phyloP scores from a whole-genome alignment of 2,113 vertebrate genomes.

The Mirza zaza region DNA sequence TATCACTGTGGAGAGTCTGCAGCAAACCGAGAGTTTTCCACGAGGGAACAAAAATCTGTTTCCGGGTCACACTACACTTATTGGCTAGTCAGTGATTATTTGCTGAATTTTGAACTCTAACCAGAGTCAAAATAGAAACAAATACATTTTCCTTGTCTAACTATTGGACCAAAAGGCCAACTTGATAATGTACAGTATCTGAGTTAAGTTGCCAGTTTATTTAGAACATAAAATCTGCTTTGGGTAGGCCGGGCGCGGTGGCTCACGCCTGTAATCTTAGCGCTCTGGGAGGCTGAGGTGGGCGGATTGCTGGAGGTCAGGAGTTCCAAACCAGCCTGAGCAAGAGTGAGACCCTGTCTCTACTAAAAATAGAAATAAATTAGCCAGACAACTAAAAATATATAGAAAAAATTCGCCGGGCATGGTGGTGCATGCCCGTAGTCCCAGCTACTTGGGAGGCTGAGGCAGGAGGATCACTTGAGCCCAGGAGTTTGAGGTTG shows the following conservation, averaged over 20 bases:
- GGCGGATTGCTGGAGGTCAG: too few relatives aligned
- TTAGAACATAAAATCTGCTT: neutral
- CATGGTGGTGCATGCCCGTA: too few relatives aligned
- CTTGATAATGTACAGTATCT: neutral
- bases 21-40: neutral
- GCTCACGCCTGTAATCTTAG: too few relatives aligned
- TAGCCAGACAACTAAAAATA: too few relatives aligned
- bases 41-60: neutral
- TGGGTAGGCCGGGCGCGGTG: neutral
- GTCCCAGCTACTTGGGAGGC: too few relatives aligned
- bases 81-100: neutral
- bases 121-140: neutral
- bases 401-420: too few relatives aligned
- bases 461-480: too few relatives aligned
- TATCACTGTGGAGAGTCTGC: neutral
- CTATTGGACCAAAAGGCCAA: neutral
- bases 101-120: neutral
- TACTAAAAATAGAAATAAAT: too few relatives aligned
- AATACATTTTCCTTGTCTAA: neutral
- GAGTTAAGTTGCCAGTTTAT: neutral
- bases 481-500: too few relatives aligned
- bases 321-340: too few relatives aligned
- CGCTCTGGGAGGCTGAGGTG: too few relatives aligned
- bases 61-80: neutral
- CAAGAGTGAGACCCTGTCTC: too few relatives aligned